A percentile compares a stretch with the other conserved stretches of the same genome.
Evolutionary conservation across 2,113 vertebrate genomes (phyloP).

Genomic region (Atherinomorus stipes): DNA sequence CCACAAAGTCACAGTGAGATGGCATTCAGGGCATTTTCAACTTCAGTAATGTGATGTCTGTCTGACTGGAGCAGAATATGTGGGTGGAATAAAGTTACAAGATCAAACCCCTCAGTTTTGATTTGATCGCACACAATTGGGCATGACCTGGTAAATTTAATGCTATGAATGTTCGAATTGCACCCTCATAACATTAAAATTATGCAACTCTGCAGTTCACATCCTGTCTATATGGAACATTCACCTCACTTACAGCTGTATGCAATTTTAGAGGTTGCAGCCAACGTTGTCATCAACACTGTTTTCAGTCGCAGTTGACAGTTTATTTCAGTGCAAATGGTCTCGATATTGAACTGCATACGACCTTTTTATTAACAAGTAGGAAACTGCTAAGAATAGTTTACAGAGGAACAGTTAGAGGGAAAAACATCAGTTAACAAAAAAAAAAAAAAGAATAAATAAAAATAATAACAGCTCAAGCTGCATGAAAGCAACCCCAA

Average conservation of each 20-base stretch:
- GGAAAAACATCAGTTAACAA: not conserved
- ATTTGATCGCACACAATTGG: not conserved
- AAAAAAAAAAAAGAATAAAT: not conserved
- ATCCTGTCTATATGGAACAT: not conserved
- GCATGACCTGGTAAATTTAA: not conserved
- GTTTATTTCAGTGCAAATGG: not conserved
- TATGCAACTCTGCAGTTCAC: not conserved
- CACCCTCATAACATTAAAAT: not conserved
- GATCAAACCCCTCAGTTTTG: not conserved
- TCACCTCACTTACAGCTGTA: constrained; percentile 1
- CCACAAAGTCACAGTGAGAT: constrained; percentile 7
- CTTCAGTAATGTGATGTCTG: not conserved
- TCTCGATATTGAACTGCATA: not conserved
- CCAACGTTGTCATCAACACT: not conserved
- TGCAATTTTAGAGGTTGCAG: not conserved
- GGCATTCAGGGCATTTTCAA: not conserved
- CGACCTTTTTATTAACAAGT: not conserved
- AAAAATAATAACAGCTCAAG: not conserved
- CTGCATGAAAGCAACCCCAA: not conserved
- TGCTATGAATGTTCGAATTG: not conserved
- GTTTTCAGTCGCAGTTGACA: not conserved
- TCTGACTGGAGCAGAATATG: not conserved
- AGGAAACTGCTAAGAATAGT: not conserved
- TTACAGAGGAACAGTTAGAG: not conserved
- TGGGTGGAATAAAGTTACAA: not conserved